These are phyloP conservation scores for Sebastes paucispinis DNA, from an alignment of 2,797 vertebrate species.

Conservation along the genomic window DNA sequence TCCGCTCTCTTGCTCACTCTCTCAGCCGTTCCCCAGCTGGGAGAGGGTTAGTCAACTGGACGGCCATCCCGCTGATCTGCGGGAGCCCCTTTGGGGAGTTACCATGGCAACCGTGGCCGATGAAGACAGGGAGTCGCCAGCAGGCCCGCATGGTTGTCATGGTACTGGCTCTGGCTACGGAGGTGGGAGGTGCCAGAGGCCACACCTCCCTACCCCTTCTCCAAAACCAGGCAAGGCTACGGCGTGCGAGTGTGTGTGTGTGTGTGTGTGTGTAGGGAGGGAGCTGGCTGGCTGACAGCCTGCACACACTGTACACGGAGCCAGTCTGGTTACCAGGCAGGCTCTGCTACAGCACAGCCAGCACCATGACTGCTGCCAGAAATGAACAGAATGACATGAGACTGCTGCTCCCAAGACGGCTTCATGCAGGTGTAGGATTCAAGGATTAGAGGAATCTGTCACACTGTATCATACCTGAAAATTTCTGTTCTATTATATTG, in stretches of 20 bases:
- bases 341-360: conserved; percentile 55
- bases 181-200: conserved; percentile 79
- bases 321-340: conserved; percentile 77
- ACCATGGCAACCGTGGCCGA: conserved; percentile 83
- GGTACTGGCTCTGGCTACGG: conserved; percentile 78
- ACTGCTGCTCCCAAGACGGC: conserved; percentile 37
- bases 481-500: conserved; percentile 1
- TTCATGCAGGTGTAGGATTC: conserved; percentile 62
- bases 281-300: conserved; percentile 58
- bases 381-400: conserved; percentile 37
- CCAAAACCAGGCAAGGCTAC: conserved; percentile 68
- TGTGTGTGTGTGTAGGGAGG: neutral
- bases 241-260: neutral
- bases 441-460: conserved; percentile 39
- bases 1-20: conserved; percentile 57
- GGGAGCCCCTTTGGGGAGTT: conserved; percentile 84
- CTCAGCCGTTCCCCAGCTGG: conserved; percentile 79
- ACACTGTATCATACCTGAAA: neutral
- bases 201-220: conserved; percentile 73
- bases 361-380: conserved; percentile 46
- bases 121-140: conserved; percentile 85
- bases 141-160: conserved; percentile 86
- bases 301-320: conserved; percentile 61
- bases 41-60: conserved; percentile 85
- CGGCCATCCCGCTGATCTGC: conserved; percentile 83